Base-by-base conservation (phyloP, 2,113 vertebrate species). In the Crotalus tigris region DNA sequence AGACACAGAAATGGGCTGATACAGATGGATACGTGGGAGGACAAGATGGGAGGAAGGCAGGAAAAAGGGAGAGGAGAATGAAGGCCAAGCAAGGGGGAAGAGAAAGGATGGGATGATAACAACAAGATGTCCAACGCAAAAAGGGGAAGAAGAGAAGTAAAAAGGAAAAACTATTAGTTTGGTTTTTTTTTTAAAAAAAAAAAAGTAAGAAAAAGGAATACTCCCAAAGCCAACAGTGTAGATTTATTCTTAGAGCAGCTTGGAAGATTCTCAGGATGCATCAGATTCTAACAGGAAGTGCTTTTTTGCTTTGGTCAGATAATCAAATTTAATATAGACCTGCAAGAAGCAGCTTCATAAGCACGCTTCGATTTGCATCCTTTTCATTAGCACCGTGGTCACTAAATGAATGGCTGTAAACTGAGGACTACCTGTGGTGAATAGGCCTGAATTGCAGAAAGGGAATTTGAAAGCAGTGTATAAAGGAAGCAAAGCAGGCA, bases 1-100 rank as follows among this genome's bases (percentile, higher is more conserved):
- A 97, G 98, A 98, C 91, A 99, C 97, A 92, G 98, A 97, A 64
- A 98, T 96, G 95, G 97, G 98, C 97, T 99, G 96, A 97, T 64
- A 94, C 3, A 19, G 93, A 49, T 39, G 93, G 49, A 91, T 81
- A 89, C n/a, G 2, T 69, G 58, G 1, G 12, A 91, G 57, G n/a
- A 19, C 12, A 15, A 55, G 46, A 13, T 5, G 29, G 6, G 61
- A 46, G 11, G 85, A n/a, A 33, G 39, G 0, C 29, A 0, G 53
- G 90, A 55, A 0, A 44, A 49, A 7, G 88, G 0, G 0, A 58
- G 88, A 5, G 86, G 24, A 0, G 8, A 59, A 12, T 57, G 75
- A 69, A 90, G 69, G 51, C 57, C 2, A 0, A 5, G 29, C 15
- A n/a, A 11, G 69, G 4, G n/a, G 33, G 49, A 29, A 13, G 17